phyloP scores from a whole-genome alignment of 2,888 invertebrate genomes.

The Myopa tessellatipennis region DNA sequence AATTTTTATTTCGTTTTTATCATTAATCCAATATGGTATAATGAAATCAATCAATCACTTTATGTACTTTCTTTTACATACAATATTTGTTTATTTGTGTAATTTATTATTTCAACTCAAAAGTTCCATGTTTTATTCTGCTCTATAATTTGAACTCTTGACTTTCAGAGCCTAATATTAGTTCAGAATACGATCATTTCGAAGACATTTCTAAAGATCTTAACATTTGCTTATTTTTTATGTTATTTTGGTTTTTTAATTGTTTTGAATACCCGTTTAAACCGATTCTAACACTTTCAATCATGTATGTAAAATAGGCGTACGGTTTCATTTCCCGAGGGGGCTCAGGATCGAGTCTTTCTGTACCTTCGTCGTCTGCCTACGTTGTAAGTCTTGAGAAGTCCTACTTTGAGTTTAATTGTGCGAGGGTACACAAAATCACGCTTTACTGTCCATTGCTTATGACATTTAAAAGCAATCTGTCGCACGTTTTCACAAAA shows the following conservation, averaged over 20 bases:
- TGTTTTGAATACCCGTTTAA: neutral
- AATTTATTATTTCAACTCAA: too few species aligned
- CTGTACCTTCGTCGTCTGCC: slow-evolving; percentile 82
- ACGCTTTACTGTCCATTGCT: slow-evolving; percentile 24
- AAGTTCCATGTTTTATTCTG: too few species aligned
- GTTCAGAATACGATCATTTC: neutral
- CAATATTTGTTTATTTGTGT: too few species aligned
- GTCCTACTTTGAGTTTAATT: slow-evolving; percentile 37
- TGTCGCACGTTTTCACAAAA: slow-evolving; percentile 15
- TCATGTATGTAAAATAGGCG: slow-evolving; percentile 65
- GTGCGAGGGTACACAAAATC: slow-evolving; percentile 42
- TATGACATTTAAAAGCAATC: neutral
- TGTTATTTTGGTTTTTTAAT: neutral
- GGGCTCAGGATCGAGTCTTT: slow-evolving; percentile 84
- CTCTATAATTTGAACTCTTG: too few species aligned
- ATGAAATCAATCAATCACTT: too few species aligned
- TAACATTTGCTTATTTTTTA: neutral
- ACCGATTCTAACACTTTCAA: slow-evolving; percentile 22
- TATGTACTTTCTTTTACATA: too few species aligned
- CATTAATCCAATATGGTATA: too few species aligned
- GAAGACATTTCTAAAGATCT: too few species aligned
- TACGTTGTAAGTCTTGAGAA: slow-evolving; percentile 74
- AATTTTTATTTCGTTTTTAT: too few species aligned
- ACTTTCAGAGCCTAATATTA: neutral
- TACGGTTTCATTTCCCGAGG: slow-evolving; percentile 76